Percentiles rank a stretch among this genome's conserved stretches.
phyloP scores from a whole-genome alignment of 2,888 invertebrate genomes.

The Amorpha juglandis region DNA sequence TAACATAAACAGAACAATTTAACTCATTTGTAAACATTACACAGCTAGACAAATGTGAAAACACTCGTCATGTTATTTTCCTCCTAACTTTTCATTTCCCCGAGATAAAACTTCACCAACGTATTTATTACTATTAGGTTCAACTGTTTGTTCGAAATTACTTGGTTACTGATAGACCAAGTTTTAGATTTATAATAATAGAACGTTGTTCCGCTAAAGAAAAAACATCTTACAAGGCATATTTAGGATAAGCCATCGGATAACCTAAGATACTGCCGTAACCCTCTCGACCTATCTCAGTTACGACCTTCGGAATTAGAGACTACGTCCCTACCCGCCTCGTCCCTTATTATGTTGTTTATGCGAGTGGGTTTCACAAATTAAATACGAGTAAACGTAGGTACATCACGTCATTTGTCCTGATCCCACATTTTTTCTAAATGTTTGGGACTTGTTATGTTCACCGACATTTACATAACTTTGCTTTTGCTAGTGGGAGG shows the following conservation, averaged over 20 bases:
- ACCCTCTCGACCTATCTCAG: background rate
- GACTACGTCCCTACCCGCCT: background rate
- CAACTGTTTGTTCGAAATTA: background rate
- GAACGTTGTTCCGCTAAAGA: background rate
- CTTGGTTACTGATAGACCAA: background rate
- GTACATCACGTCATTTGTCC: background rate
- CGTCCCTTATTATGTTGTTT: background rate
- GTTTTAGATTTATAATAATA: conserved; percentile 7
- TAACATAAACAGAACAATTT: too few relatives aligned
- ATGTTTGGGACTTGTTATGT: background rate
- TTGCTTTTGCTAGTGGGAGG: too few relatives aligned
- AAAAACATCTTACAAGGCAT: conserved; percentile 10
- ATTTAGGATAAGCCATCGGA: background rate
- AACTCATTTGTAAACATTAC: too few relatives aligned
- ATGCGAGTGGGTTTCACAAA: background rate
- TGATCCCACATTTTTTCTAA: background rate
- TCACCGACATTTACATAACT: background rate
- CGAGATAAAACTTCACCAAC: background rate
- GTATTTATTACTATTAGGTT: background rate
- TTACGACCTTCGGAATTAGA: conserved; percentile 8
- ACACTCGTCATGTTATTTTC: background rate
- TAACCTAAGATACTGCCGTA: conserved; percentile 8
- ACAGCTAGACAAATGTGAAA: too few relatives aligned
- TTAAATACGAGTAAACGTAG: conserved; percentile 1
- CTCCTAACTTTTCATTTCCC: background rate